phyloP scores from a whole-genome alignment of 1,140 invertebrate genomes.

The Popillia japonica region DNA sequence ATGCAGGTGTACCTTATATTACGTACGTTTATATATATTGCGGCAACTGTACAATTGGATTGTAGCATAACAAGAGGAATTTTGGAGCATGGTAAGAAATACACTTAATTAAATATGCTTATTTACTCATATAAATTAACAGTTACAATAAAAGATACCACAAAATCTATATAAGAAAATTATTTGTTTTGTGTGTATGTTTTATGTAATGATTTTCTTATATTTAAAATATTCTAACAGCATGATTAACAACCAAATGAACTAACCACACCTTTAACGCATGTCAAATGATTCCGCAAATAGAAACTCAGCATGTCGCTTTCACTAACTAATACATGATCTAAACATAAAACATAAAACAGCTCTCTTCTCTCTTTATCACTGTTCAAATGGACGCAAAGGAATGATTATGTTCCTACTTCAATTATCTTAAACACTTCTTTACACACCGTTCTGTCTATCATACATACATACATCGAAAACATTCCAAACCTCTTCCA shows the following conservation, averaged over 20 bases:
- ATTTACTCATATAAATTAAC: no score
- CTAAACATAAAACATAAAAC: constrained; percentile 30
- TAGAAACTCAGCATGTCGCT: not conserved
- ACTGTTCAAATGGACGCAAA: not conserved
- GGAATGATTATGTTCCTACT: not conserved
- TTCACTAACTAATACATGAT: constrained; percentile 27
- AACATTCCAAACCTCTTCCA: not conserved
- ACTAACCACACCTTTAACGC: not conserved
- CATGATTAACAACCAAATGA: not conserved
- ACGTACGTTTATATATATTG: no score
- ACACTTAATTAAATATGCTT: no score
- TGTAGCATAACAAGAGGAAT: no score
- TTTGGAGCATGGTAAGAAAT: no score
- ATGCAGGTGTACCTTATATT: no score
- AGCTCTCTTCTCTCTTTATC: constrained; percentile 26
- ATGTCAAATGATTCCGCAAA: not conserved
- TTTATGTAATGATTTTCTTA: not conserved
- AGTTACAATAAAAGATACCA: no score
- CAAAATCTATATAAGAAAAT: no score
- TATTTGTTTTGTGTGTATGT: not conserved
- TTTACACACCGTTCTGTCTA: not conserved
- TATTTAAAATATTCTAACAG: not conserved
- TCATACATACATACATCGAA: not conserved
- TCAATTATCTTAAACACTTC: not conserved
- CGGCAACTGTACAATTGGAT: no score